Evolutionary conservation across 2,888 invertebrate genomes (phyloP).

Genomic region (Rotaria sp.): DNA sequence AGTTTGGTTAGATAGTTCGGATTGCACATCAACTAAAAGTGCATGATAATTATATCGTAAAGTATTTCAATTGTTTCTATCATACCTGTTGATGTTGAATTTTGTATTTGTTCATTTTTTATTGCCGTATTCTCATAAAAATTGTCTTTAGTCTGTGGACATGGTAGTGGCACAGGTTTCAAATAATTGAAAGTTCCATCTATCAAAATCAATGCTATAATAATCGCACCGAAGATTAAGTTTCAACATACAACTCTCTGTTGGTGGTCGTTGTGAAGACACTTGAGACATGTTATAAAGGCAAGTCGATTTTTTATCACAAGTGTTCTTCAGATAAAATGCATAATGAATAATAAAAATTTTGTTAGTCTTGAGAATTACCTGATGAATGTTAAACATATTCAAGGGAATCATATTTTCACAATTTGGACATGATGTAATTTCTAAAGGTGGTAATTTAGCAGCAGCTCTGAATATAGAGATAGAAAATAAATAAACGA

Average conservation of each 20-base stretch:
- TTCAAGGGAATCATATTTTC: neutral
- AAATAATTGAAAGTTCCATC: neutral
- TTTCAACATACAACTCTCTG: neutral
- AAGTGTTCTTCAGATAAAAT: neutral
- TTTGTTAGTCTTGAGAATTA: neutral
- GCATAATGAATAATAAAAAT: neutral
- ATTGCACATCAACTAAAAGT: neutral
- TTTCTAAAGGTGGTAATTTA: neutral
- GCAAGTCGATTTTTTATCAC: neutral
- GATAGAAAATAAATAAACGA: neutral
- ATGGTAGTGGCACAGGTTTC: neutral
- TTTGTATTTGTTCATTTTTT: neutral
- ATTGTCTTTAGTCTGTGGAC: neutral
- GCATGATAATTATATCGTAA: neutral
- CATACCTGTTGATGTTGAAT: neutral
- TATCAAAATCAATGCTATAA: neutral
- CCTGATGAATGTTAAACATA: neutral
- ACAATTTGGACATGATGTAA: neutral
- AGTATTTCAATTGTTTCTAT: neutral
- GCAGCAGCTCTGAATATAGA: neutral
- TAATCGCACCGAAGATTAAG: neutral
- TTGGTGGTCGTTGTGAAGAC: neutral
- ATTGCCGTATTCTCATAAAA: neutral
- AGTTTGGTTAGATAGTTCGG: neutral
- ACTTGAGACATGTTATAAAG: neutral